Evolutionary conservation across 2,797 vertebrate species (phyloP).

Genomic region (Paedocypris micromegethes): DNA sequence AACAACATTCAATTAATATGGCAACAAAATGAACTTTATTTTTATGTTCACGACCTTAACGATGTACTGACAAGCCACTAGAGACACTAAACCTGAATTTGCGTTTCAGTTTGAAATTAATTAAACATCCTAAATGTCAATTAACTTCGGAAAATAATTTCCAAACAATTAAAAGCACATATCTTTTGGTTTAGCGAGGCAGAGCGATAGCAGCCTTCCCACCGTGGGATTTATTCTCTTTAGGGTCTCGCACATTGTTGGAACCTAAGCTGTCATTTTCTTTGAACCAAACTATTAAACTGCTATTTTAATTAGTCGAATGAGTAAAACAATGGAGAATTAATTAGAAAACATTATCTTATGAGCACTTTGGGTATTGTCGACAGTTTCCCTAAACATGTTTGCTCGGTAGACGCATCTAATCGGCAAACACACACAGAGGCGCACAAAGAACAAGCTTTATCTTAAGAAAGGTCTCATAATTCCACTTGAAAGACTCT

Average conservation of each 20-base stretch:
- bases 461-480: conserved; percentile 45
- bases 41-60: no score
- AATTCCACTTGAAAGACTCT: conserved; percentile 50
- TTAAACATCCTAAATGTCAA: conserved; percentile 39
- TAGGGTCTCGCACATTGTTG: conserved; percentile 44
- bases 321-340: conserved; percentile 38
- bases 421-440: conserved; percentile 36
- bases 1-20: no score
- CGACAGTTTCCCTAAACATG: conserved; percentile 32
- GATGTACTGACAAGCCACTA: neutral
- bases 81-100: conserved; percentile 16
- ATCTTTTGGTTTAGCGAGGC: conserved; percentile 45
- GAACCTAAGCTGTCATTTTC: conserved; percentile 44
- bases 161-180: conserved; percentile 40
- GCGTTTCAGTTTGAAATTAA: conserved; percentile 42
- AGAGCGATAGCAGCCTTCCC: conserved; percentile 29
- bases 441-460: conserved; percentile 42
- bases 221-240: conserved; percentile 47
- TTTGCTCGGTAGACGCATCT: conserved; percentile 39
- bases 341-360: conserved; percentile 50
- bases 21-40: no score
- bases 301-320: conserved; percentile 41
- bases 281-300: conserved; percentile 41
- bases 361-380: conserved; percentile 43
- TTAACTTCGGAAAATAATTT: conserved; percentile 42